phyloP scores from a whole-genome alignment of 2,113 vertebrate genomes.

The Salvator merianae region DNA sequence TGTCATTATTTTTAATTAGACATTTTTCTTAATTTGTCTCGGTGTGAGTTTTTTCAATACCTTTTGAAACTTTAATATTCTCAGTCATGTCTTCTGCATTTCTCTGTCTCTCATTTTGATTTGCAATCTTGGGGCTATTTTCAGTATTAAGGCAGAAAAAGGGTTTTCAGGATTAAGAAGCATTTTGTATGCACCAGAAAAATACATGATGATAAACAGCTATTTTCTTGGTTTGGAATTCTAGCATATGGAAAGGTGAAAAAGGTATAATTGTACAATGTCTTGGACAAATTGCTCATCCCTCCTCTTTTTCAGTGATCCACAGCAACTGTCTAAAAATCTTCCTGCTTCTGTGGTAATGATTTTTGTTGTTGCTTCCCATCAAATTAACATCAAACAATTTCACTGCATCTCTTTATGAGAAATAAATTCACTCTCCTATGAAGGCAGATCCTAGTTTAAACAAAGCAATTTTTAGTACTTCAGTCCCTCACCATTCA shows the following conservation, averaged over 20 bases:
- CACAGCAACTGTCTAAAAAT: not conserved
- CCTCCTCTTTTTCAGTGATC: not conserved
- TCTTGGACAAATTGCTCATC: not conserved
- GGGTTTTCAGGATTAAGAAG: not conserved
- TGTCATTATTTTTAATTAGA: slow-evolving; percentile 23
- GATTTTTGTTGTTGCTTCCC: not conserved
- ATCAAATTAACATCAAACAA: not conserved
- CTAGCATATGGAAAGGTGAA: not conserved
- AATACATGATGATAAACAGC: not conserved
- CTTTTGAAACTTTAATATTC: slow-evolving; percentile 5
- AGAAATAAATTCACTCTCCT: not conserved
- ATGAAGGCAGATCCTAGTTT: not conserved
- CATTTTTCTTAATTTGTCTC: slow-evolving; percentile 25
- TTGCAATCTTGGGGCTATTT: not conserved
- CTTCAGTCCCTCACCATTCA: not conserved
- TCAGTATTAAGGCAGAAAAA: not conserved
- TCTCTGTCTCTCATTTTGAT: not conserved
- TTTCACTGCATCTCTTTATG: not conserved
- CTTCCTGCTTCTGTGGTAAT: not conserved
- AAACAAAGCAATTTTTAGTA: not conserved
- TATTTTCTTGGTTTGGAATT: not conserved
- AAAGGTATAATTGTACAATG: not conserved
- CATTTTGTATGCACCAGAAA: not conserved
- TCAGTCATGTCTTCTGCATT: not conserved
- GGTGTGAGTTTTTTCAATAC: not conserved